Conservation (phyloP, 2,113 vertebrate species). For the Notothenia coriiceps region DNA sequence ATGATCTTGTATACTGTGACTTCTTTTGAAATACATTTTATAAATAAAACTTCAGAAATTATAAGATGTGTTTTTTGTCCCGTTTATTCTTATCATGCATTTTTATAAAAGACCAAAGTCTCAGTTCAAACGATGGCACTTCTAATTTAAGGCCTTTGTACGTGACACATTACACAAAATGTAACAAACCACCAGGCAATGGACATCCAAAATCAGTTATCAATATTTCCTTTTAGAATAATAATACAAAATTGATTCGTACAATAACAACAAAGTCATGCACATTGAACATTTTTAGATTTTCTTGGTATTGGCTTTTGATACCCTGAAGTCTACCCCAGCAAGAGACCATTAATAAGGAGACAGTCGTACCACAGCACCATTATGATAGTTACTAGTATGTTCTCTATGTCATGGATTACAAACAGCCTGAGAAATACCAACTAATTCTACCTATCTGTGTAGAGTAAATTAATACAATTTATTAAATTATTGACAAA, state of each 20-base stretch:
- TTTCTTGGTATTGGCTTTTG: not conserved
- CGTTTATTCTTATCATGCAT: conserved; percentile 24
- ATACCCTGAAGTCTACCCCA: conserved; percentile 10
- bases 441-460: not conserved
- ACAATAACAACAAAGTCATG: conserved; percentile 16
- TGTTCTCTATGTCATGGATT: not conserved
- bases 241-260: conserved; percentile 1
- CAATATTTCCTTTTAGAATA: conserved; percentile 11
- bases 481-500: too few relatives aligned
- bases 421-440: conserved; percentile 9
- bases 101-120: conserved; percentile 11
- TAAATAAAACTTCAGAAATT: conserved; percentile 58
- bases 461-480: not conserved
- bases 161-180: conserved; percentile 15
- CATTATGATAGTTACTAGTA: not conserved
- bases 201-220: conserved; percentile 2
- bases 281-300: not conserved
- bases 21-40: conserved; percentile 37
- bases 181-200: conserved; percentile 26
- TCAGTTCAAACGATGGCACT: conserved; percentile 45
- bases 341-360: not conserved
- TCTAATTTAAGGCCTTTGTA: conserved; percentile 35
- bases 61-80: conserved; percentile 9
- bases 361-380: conserved; percentile 30
- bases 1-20: conserved; percentile 19